Conservation (phyloP, 2,113 vertebrate genomes). For the Aptenodytes forsteri region DNA sequence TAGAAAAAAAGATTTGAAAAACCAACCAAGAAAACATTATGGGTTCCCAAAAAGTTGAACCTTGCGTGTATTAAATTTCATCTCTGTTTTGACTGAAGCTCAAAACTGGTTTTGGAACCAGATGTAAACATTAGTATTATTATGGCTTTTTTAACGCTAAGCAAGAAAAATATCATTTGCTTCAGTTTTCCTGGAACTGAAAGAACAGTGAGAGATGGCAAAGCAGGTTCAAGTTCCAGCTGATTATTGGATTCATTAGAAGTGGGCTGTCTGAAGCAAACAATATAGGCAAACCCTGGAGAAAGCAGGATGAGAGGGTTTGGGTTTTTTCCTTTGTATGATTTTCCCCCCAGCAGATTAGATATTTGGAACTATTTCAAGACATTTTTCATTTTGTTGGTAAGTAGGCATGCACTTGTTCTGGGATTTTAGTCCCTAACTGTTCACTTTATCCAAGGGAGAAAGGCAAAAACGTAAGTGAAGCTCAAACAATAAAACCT, state of each 20-base stretch:
- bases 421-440: conserved; percentile 27
- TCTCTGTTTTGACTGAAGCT: conserved; percentile 35
- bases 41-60: not conserved
- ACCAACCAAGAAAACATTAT: not conserved
- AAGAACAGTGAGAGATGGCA: conserved; percentile 32
- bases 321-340: not conserved
- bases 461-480: not conserved
- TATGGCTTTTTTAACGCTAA: conserved; percentile 35
- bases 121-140: conserved; percentile 35
- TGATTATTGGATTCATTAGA: conserved; percentile 35
- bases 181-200: conserved; percentile 34
- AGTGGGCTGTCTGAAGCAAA: not conserved
- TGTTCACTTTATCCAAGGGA: not conserved
- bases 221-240: not conserved
- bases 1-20: not conserved
- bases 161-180: conserved; percentile 18
- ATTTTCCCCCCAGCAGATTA: not conserved
- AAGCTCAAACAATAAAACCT: conserved; percentile 43
- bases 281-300: not conserved
- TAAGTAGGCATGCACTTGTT: conserved; percentile 48
- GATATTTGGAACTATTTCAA: not conserved
- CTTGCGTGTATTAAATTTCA: conserved; percentile 25
- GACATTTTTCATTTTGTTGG: conserved; percentile 34
- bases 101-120: conserved; percentile 36
- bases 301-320: not conserved